These are phyloP conservation scores for Eudemis profundana DNA, from an alignment of 2,888 invertebrate genomes.

Conservation along the genomic window DNA sequence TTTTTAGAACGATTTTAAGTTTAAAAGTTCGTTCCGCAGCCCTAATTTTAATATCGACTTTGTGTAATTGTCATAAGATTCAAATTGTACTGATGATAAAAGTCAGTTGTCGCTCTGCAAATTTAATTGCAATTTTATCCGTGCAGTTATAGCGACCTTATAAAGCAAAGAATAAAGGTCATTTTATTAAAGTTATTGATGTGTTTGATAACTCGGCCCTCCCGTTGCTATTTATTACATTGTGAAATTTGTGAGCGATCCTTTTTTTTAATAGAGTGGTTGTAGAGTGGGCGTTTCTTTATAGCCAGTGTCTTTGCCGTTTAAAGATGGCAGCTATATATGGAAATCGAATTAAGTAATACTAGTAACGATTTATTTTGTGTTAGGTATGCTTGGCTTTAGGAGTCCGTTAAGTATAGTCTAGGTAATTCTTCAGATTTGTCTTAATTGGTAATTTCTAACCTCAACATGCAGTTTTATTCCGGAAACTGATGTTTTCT, in stretches of 20 bases:
- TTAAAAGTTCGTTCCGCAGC: neutral
- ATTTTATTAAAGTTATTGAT: neutral
- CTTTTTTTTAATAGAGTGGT: too few species aligned
- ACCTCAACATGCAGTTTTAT: too few species aligned
- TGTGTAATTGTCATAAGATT: neutral
- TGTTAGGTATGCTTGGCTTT: neutral
- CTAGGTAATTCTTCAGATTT: neutral
- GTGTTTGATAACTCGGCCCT: conserved; percentile 25
- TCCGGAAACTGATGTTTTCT: too few species aligned
- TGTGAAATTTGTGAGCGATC: conserved; percentile 32
- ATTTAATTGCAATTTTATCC: neutral
- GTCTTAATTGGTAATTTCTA: too few species aligned
- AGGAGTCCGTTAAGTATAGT: neutral
- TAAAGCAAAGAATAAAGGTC: conserved; percentile 7
- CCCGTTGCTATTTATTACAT: conserved; percentile 42
- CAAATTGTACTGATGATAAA: neutral
- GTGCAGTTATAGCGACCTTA: conserved; percentile 12
- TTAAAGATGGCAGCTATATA: conserved; percentile 16
- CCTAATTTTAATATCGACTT: neutral
- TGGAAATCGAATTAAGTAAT: conserved; percentile 18
- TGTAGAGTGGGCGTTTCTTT: conserved; percentile 28
- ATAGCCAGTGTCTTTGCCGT: conserved; percentile 11
- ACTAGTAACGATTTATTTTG: neutral
- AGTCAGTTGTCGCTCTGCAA: neutral
- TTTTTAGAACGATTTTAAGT: conserved; percentile 23